These are phyloP conservation scores for Siderastrea radians DNA, from an alignment of 92 coral and sea anemone species.

Conservation along the genomic window DNA sequence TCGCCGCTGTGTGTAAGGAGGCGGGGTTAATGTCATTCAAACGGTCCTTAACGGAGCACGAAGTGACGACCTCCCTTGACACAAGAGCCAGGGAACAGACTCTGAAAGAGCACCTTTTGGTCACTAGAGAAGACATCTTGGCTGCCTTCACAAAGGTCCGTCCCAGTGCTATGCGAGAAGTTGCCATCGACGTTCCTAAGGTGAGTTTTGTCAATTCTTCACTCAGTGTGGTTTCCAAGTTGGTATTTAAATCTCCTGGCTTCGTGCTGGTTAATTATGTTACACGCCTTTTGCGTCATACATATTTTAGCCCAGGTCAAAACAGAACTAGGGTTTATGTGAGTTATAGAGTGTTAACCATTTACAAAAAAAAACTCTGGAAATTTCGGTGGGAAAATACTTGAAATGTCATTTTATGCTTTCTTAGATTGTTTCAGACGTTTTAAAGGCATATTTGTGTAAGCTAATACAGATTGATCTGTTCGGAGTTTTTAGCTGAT, in stretches of 20 bases:
- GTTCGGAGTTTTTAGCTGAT: too few species aligned
- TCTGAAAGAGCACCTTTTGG: constrained; percentile 63
- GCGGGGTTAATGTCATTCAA: constrained; percentile 91
- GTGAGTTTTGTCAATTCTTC: constrained; percentile 27
- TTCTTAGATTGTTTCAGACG: too few species aligned
- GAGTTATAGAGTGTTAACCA: too few species aligned
- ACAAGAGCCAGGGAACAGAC: constrained; percentile 37
- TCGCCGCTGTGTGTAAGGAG: constrained; percentile 96
- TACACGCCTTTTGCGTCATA: neutral
- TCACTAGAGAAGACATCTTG: constrained; percentile 82
- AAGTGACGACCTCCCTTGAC: constrained; percentile 1
- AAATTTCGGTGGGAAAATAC: too few species aligned
- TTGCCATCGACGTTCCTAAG: constrained; percentile 97
- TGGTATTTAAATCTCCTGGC: neutral
- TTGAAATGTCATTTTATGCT: too few species aligned
- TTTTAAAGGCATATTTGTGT: too few species aligned
- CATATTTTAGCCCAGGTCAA: too few species aligned
- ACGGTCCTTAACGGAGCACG: constrained; percentile 70
- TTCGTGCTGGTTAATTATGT: neutral
- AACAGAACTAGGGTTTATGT: too few species aligned
- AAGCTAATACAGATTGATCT: too few species aligned
- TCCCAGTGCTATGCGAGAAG: constrained; percentile 99
- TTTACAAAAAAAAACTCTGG: too few species aligned
- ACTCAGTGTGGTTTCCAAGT: neutral
- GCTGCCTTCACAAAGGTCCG: constrained; percentile 91